Percentiles rank a stretch among this genome's conserved stretches.
Evolutionary conservation across 2,888 invertebrate species (phyloP).

Genomic region (Rambutsinella grinnellia): DNA sequence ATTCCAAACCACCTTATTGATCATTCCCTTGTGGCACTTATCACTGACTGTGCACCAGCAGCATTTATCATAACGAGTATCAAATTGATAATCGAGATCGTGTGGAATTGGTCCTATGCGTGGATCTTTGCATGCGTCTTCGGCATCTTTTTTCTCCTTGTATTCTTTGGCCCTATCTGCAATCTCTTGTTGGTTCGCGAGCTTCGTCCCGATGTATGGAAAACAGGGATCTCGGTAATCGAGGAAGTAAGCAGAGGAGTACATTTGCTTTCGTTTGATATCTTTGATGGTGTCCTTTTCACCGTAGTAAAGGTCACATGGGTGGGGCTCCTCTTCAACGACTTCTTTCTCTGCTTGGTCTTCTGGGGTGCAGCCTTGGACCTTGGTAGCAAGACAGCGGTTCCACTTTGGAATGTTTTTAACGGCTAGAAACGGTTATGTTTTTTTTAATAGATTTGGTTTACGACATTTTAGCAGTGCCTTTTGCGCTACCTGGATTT

Average conservation of each 20-base stretch:
- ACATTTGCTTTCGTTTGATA: slow-evolving; percentile 39
- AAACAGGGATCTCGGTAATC: slow-evolving; percentile 58
- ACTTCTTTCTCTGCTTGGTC: slow-evolving; percentile 49
- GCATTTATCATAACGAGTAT: slow-evolving; percentile 44
- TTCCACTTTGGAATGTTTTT: slow-evolving; percentile 59
- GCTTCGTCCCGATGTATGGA: slow-evolving; percentile 56
- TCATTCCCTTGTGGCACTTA: slow-evolving; percentile 57
- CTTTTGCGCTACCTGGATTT: slow-evolving; percentile 35
- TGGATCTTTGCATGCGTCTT: slow-evolving; percentile 57
- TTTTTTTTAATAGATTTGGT: background rate
- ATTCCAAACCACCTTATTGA: slow-evolving; percentile 62
- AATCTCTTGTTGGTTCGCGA: slow-evolving; percentile 45
- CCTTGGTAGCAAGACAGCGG: slow-evolving; percentile 62
- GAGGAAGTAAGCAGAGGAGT: slow-evolving; percentile 57
- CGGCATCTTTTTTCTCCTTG: slow-evolving; percentile 59
- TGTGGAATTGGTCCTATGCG: slow-evolving; percentile 38
- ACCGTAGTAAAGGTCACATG: slow-evolving; percentile 50
- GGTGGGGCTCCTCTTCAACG: slow-evolving; percentile 44
- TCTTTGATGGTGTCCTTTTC: slow-evolving; percentile 47
- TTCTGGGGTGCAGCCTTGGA: slow-evolving; percentile 61
- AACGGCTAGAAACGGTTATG: background rate
- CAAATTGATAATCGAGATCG: slow-evolving; percentile 31
- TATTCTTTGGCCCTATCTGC: slow-evolving; percentile 48
- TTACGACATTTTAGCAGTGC: slow-evolving; percentile 4
- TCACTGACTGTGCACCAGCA: slow-evolving; percentile 47